These are phyloP conservation scores for Prosopocoilus inquinatus DNA, from an alignment of 2,888 invertebrate species.

Conservation along the genomic window DNA sequence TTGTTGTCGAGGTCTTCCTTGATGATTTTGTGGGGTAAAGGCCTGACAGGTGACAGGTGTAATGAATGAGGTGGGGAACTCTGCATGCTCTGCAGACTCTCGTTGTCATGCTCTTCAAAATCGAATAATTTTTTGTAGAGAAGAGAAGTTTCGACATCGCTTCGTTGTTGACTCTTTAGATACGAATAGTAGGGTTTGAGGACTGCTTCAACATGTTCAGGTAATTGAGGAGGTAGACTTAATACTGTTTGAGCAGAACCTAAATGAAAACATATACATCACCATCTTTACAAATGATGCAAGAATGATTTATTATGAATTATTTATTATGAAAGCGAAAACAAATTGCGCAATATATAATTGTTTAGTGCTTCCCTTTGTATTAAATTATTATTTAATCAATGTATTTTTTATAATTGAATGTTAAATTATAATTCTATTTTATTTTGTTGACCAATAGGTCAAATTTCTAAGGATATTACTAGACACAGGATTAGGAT, in stretches of 20 bases:
- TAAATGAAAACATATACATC: conserved; percentile 34
- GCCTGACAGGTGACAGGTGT: conserved; percentile 38
- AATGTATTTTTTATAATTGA: no score
- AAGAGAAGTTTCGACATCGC: conserved; percentile 26
- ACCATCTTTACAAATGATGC: no score
- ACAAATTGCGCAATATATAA: no score
- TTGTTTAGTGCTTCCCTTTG: no score
- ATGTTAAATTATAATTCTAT: no score
- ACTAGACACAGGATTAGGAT: no score
- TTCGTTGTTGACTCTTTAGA: conserved; percentile 46
- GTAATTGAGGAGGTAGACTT: conserved; percentile 62
- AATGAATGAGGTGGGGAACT: conserved; percentile 18
- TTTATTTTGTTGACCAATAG: no score
- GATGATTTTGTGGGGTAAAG: conserved; percentile 26
- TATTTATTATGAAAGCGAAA: no score
- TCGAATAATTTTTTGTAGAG: conserved; percentile 45
- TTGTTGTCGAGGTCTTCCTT: conserved; percentile 8
- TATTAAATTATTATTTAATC: no score
- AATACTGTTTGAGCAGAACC: conserved; percentile 66
- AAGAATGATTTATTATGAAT: no score
- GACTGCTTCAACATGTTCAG: conserved; percentile 60
- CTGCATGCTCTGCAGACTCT: conserved; percentile 12
- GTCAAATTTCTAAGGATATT: no score
- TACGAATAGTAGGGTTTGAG: conserved; percentile 63
- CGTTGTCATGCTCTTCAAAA: conserved; percentile 30